Percentiles rank a stretch among this genome's conserved stretches.
These are phyloP conservation scores for Circaetus gallicus DNA, from an alignment of 2,113 vertebrate genomes.

Conservation along the genomic window DNA sequence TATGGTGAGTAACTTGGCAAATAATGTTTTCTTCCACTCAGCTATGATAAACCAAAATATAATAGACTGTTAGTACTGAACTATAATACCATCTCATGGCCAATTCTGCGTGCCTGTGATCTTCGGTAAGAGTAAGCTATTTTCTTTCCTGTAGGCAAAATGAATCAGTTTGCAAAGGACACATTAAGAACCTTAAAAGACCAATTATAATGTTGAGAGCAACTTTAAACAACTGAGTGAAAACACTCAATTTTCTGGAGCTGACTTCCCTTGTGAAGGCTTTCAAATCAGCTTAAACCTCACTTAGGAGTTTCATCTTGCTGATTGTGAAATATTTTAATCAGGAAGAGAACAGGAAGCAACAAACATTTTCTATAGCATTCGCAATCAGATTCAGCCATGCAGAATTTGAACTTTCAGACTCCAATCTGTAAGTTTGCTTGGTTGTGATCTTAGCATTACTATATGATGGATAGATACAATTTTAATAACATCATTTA, in stretches of 20 bases:
- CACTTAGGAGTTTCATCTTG: constrained; percentile 16
- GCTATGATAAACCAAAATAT: not conserved
- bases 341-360: constrained; percentile 62
- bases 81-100: not conserved
- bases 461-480: constrained; percentile 53
- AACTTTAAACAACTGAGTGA: not conserved
- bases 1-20: constrained; percentile 45
- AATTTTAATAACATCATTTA: constrained; percentile 48
- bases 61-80: constrained; percentile 17
- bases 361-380: constrained; percentile 47
- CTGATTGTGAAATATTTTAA: constrained; percentile 51
- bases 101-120: not conserved
- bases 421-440: constrained; percentile 36
- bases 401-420: constrained; percentile 62
- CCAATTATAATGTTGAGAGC: not conserved
- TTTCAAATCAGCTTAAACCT: constrained; percentile 29
- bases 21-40: constrained; percentile 6
- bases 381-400: constrained; percentile 62
- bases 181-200: not conserved
- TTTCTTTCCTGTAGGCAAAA: constrained; percentile 11
- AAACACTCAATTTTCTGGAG: not conserved
- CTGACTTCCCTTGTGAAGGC: constrained; percentile 20
- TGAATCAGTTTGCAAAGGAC: not conserved
- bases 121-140: not conserved
- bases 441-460: constrained; percentile 39